Percentiles rank a stretch among this genome's conserved stretches.
Conservation (phyloP, 1,140 invertebrate species). For the Chironomus tepperi region DNA sequence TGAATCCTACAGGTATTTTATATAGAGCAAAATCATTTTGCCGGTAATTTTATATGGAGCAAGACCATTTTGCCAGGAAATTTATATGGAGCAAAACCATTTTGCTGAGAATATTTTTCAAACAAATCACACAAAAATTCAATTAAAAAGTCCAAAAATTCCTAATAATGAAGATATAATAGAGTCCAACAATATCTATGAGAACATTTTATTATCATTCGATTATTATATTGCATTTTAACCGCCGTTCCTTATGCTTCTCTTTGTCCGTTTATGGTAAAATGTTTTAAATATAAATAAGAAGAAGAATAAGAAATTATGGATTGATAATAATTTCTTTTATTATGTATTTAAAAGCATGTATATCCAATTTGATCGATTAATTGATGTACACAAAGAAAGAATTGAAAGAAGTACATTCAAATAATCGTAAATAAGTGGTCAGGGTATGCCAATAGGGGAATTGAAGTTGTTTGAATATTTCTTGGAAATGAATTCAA, state of each 20-base stretch:
- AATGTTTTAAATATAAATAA: neutral
- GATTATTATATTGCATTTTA: neutral
- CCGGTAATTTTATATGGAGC: too few species aligned
- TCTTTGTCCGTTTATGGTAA: neutral
- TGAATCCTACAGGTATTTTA: too few species aligned
- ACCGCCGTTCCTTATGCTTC: neutral
- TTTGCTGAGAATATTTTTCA: too few species aligned
- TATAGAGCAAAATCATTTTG: too few species aligned
- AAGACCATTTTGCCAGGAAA: too few species aligned
- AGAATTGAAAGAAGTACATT: neutral
- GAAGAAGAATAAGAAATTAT: neutral
- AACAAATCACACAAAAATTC: too few species aligned
- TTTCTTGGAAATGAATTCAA: too few species aligned
- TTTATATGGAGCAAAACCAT: too few species aligned
- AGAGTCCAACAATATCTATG: too few species aligned
- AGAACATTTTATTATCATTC: neutral
- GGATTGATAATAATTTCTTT: slow-evolving; percentile 3
- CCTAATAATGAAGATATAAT: too few species aligned
- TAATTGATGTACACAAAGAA: neutral
- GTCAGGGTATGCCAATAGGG: neutral
- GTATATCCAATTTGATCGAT: slow-evolving; percentile 18
- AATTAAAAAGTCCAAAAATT: too few species aligned
- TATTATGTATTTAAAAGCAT: neutral
- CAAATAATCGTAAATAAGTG: neutral
- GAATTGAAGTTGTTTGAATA: too few species aligned